phyloP scores from a whole-genome alignment of 2,797 vertebrate genomes.

The Urophycis tenuis region DNA sequence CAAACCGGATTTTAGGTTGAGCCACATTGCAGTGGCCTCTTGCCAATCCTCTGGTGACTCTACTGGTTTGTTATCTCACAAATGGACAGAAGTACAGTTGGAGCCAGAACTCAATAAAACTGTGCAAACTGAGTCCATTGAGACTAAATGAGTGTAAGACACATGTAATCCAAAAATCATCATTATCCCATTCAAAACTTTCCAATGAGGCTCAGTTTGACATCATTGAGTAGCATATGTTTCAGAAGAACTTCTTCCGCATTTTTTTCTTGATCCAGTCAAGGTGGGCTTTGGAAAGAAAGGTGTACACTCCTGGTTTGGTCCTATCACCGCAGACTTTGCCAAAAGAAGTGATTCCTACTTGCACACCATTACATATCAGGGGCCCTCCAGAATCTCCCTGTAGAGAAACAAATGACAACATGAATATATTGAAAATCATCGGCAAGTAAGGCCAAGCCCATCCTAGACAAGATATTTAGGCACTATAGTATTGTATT shows the following conservation, averaged over 20 bases:
- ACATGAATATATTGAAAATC: not conserved
- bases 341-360: slow-evolving; percentile 60
- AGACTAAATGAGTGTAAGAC: not conserved
- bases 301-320: slow-evolving; percentile 50
- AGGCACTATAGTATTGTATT: not conserved
- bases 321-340: accelerated
- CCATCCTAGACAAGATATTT: too few species aligned
- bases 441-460: too few species aligned
- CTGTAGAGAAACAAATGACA: slow-evolving; percentile 29
- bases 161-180: not conserved
- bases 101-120: too few species aligned
- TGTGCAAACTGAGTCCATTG: too few species aligned
- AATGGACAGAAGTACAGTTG: too few species aligned
- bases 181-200: not conserved
- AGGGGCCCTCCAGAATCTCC: slow-evolving; percentile 68
- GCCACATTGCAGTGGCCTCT: too few species aligned
- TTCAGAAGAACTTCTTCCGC: slow-evolving; percentile 3
- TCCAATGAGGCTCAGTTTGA: not conserved
- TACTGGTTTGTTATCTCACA: too few species aligned
- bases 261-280: slow-evolving; percentile 45
- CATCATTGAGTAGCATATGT: not conserved
- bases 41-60: too few species aligned
- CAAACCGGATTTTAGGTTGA: too few species aligned
- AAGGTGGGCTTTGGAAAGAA: slow-evolving; percentile 41
- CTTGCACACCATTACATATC: slow-evolving; percentile 33